Evolutionary conservation across 2,113 vertebrate genomes (phyloP).

Genomic region (Scomber colias): DNA sequence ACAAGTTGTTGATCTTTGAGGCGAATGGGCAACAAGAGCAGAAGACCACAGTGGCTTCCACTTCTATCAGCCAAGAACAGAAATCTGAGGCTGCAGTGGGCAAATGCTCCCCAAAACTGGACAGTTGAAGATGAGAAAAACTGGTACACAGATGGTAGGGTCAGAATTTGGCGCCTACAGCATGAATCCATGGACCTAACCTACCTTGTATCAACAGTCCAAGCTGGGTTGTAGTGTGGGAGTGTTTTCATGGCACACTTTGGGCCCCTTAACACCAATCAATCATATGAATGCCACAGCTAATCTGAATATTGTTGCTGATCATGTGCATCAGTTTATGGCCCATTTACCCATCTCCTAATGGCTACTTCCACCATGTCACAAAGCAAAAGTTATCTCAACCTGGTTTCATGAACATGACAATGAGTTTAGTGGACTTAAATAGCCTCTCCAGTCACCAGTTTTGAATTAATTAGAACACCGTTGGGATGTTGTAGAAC

Average conservation of each 20-base stretch:
- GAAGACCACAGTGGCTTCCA: no score
- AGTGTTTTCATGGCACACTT: slow-evolving; percentile 12
- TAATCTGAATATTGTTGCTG: background rate
- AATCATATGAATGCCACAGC: slow-evolving; percentile 7
- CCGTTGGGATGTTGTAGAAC: background rate
- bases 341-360: background rate
- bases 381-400: background rate
- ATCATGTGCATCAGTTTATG: background rate
- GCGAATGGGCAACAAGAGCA: no score
- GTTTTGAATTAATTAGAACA: background rate
- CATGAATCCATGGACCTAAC: no score
- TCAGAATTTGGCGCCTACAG: no score
- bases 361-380: background rate
- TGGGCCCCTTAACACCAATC: background rate
- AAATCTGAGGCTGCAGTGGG: no score
- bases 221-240: no score
- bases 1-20: background rate
- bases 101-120: no score
- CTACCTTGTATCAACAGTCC: no score
- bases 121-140: no score
- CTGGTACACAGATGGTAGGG: no score
- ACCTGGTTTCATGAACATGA: background rate
- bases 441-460: background rate
- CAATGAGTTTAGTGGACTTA: background rate
- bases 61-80: background rate